phyloP scores from a whole-genome alignment of 2,888 invertebrate genomes.

The Morpho deidamia region DNA sequence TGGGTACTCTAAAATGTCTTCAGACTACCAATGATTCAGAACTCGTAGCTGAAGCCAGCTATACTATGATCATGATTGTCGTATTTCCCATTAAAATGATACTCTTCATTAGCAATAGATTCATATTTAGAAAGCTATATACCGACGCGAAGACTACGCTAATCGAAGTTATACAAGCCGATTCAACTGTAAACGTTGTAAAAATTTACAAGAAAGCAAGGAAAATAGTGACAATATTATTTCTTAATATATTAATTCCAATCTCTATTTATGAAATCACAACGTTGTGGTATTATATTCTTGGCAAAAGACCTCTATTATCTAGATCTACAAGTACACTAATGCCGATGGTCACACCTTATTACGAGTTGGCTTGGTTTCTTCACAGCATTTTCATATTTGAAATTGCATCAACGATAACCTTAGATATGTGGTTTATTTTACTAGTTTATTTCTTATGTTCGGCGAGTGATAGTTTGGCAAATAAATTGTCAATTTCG shows the following conservation, averaged over 20 bases:
- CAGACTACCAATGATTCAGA: constrained; percentile 33
- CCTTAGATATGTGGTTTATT: constrained; percentile 53
- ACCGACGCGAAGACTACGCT: constrained; percentile 40
- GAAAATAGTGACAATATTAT: constrained; percentile 31
- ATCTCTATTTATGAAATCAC: constrained; percentile 34
- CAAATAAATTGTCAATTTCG: constrained; percentile 32
- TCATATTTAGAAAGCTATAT: constrained; percentile 39
- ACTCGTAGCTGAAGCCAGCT: constrained; percentile 43
- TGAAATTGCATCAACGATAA: constrained; percentile 35
- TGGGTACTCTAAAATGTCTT: constrained; percentile 46
- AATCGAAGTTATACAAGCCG: constrained; percentile 32
- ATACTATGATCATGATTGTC: constrained; percentile 39
- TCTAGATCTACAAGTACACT: constrained; percentile 47
- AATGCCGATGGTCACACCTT: constrained; percentile 52
- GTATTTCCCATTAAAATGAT: constrained; percentile 38
- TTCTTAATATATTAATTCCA: constrained; percentile 33
- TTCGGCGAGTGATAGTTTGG: constrained; percentile 37
- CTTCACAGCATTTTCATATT: constrained; percentile 44
- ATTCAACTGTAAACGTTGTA: constrained; percentile 25
- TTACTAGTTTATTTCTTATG: constrained; percentile 43
- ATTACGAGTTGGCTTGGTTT: constrained; percentile 45
- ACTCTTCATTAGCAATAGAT: constrained; percentile 35
- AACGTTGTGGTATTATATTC: constrained; percentile 42
- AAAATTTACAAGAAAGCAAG: constrained; percentile 31
- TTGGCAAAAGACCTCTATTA: constrained; percentile 39